Evolutionary conservation across 2,113 vertebrate genomes (phyloP), one percentile per base, ranked within the genome.

Genomic region (Marcusenius ussheri): DNA sequence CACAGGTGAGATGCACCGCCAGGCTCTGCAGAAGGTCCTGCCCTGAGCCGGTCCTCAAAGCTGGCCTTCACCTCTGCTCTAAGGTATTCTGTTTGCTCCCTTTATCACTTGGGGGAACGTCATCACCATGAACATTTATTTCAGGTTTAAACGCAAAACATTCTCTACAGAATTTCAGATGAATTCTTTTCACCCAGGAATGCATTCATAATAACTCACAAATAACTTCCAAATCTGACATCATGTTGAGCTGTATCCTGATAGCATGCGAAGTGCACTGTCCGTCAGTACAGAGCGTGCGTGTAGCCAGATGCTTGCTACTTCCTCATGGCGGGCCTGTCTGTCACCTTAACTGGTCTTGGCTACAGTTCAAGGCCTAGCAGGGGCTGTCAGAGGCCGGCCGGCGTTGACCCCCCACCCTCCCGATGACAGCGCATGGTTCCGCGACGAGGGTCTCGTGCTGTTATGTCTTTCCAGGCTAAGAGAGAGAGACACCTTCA

Each of bases 1-100:
- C 98, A 99, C 95, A 97, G 98, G 98, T 99, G 80, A 88, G 56
- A 21, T 9, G 24, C 49, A 50, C 45, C n/a, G n/a, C n/a, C 62
- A 13, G 62, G 62, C 62, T 13, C 62, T 66, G 62, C 24, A 11
- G 24, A 66, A n/a, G 62, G n/a, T 27, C 62, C 58, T 31, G 62
- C 62, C n/a, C 62, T 3, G n/a, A 13, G n/a, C n/a, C n/a, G 15
- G n/a, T 3, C 62, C 62, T 27, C 62, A 31, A 11, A 66, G 62
- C 62, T 13, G n/a, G n/a, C n/a, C 62, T 10, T 31, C n/a, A 27
- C 62, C 62, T 66, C n/a, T 27, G 9, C n/a, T 1, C 62, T 13
- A 10, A 70, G 3, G n/a, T 31, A 70, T 80, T 42, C 27, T 42
- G 35, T 42, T 77, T 19, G 74, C 3, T 17, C 74, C 35, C 2